A percentile compares a stretch with the other conserved stretches of the same genome.
phyloP scores from a whole-genome alignment of 2,888 invertebrate species.

The Meganola albula region DNA sequence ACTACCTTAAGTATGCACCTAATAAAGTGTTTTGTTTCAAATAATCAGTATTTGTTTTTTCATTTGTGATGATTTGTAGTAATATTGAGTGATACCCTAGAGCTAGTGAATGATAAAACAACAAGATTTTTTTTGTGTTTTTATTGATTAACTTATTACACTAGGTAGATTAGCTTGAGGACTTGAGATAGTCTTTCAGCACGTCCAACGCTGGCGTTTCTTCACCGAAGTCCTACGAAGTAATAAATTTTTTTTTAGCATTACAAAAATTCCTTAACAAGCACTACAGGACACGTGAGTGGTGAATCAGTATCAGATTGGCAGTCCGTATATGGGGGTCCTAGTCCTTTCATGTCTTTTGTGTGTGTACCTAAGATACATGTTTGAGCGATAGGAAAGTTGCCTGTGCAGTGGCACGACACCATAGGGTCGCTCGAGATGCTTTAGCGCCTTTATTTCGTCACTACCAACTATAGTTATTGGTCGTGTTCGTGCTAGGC shows the following conservation, averaged over 20 bases:
- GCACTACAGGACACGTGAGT: no score
- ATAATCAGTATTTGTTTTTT: no score
- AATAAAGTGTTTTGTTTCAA: no score
- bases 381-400: constrained; percentile 64
- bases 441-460: constrained; percentile 47
- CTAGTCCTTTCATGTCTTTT: no score
- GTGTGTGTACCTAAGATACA: no score
- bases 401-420: constrained; percentile 47
- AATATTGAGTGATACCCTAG: no score
- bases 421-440: constrained; percentile 62
- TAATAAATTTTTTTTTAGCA: not conserved
- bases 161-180: constrained; percentile 79
- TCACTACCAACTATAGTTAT: constrained; percentile 38
- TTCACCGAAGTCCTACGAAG: constrained; percentile 94
- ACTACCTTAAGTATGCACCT: no score
- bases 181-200: constrained; percentile 95
- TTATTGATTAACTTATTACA: constrained; percentile 60
- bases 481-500: constrained; percentile 61
- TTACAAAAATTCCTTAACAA: no score
- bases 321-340: no score
- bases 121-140: constrained; percentile 57
- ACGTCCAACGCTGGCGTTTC: constrained; percentile 97
- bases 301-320: no score
- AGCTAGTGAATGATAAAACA: no score
- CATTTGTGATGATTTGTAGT: no score